Evolutionary conservation across 2,113 vertebrate species (phyloP), one percentile per base, ranked within the genome.

Genomic region (Hippolais icterina): DNA sequence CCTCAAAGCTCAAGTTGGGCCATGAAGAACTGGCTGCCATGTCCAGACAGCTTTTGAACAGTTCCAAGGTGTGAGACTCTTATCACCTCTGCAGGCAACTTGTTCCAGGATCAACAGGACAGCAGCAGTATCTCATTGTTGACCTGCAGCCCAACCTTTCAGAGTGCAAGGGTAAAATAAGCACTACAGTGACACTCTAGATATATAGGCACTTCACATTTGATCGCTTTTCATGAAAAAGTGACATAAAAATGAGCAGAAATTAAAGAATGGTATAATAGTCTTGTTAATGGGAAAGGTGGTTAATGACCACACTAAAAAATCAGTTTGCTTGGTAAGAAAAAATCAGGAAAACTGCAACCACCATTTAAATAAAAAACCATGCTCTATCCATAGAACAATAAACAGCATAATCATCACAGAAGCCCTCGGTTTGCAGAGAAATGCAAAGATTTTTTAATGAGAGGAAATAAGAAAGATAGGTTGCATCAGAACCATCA

Each of bases 281-380:
- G 22, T 27, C 22, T 41, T 84, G 6, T 42, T 63, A 93, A 71
- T 10, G 14, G 5, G 12, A 8, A 76, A 16, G 23, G 15, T 71
- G 28, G 41, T 37, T 69, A 63, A 15, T 35, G 41, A 79, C 10
- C 8, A 42, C 6, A 15, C 35, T 53, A 80, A 35, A 74, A 59
- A 86, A 56, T 0, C 7, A 47, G 17, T 74, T 41, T 65, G 5
- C 12, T 65, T 0, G 1, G 15, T 49, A 8, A 87, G 17, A 93
- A 69, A 77, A 69, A 16, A 84, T 37, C 20, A 37, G 23, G 27
- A 28, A 81, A 93, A 61, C 2, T 29, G 12, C 12, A 74, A 53
- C 11, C 12, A 61, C n/a, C 4, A n/a, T 37, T 92, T 52, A 90
- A 76, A 85, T 23, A 5, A 7, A 59, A 53, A 68, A 82, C 20